A percentile compares a stretch with the other conserved stretches of the same genome.
Evolutionary conservation across 1,140 invertebrate genomes (phyloP).

Genomic region (Drosophila burlai): DNA sequence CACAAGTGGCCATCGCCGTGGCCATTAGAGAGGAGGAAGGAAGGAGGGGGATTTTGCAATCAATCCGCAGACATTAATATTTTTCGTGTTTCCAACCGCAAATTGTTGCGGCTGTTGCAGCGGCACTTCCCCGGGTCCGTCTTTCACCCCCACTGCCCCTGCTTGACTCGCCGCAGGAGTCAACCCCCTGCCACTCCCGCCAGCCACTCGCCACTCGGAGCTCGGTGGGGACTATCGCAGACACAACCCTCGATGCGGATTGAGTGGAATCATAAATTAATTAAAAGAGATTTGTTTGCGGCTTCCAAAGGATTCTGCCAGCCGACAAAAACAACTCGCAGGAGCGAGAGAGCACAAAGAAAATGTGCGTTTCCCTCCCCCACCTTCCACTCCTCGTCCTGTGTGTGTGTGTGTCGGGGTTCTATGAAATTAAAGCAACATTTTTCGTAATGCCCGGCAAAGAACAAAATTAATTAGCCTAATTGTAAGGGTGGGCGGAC

Average conservation of each 20-base stretch:
- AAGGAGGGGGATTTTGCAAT: slow-evolving; percentile 55
- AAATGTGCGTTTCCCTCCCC: slow-evolving; percentile 63
- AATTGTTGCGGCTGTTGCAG: slow-evolving; percentile 76
- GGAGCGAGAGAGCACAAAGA: slow-evolving; percentile 60
- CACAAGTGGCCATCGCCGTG: slow-evolving; percentile 66
- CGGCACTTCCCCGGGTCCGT: slow-evolving; percentile 35
- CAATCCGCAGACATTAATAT: slow-evolving; percentile 84
- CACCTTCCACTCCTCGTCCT: not conserved
- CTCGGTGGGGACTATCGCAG: slow-evolving; percentile 38
- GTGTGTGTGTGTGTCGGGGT: slow-evolving; percentile 30
- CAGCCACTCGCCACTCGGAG: not conserved
- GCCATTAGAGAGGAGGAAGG: slow-evolving; percentile 11
- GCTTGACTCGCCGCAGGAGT: slow-evolving; percentile 33
- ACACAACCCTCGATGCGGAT: slow-evolving; percentile 79
- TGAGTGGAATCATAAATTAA: slow-evolving; percentile 85
- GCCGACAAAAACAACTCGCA: slow-evolving; percentile 54
- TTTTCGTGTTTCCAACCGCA: slow-evolving; percentile 82
- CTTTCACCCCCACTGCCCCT: not conserved
- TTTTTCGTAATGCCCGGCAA: slow-evolving; percentile 80
- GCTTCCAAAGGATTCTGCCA: slow-evolving; percentile 81
- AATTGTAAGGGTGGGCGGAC: slow-evolving; percentile 77
- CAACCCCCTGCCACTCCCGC: slow-evolving; percentile 7
- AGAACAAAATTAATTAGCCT: slow-evolving; percentile 84
- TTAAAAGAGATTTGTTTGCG: slow-evolving; percentile 85
- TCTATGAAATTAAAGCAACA: slow-evolving; percentile 81